Evolutionary conservation across 1,140 invertebrate species (phyloP), one percentile per base, ranked within the genome.

Genomic region (Megalonaias nervosa): DNA sequence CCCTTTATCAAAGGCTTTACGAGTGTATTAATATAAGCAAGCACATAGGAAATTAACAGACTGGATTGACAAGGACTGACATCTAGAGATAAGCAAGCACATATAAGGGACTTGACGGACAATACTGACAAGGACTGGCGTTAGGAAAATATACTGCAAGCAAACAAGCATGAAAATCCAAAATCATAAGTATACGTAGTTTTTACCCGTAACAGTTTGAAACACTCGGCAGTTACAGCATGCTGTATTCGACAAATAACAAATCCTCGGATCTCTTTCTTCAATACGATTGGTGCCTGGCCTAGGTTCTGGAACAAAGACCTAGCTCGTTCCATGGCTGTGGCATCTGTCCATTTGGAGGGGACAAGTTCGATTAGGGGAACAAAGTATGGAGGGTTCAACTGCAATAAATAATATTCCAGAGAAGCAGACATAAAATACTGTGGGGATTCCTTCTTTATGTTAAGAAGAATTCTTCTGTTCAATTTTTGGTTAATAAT

Each of bases 331-430:
- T 90, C 87, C 1, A 93, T 91, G 13, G 96, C 93, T 66, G 94
- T 93, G 0, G 93, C 91, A 59, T 94, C 93, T 2, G 92, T 93
- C 96, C 95, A 97, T 6, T 96, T 95, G 0, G 96, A 95, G 3
- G 97, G 97, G 2, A 98, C 95, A 61, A 99, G 93, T 92, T 99
- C 97, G 1, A 98, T 95, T 38, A 98, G 90, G 0, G 96, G 96
- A 13, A 98, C 95, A 88, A 97, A 98, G 87, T 98, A 98, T 0
- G 97, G 97, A 65, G 97, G 97, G 91, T 98, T 98, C 2, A 98
- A 93, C 94, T 94, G 66, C 23, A 74, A 55, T 65, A 70, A n/a
- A 64, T 14, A 67, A n/a, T 14, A 62, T 19, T n/a, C 19, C 19
- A 62, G 60, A 62, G 60, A n/a, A 19, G 60, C 21, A 62, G 21